phyloP scores from a whole-genome alignment of 35 echinoderm and acorn worm genomes.

The Strongylocentrotus purpuratus region DNA sequence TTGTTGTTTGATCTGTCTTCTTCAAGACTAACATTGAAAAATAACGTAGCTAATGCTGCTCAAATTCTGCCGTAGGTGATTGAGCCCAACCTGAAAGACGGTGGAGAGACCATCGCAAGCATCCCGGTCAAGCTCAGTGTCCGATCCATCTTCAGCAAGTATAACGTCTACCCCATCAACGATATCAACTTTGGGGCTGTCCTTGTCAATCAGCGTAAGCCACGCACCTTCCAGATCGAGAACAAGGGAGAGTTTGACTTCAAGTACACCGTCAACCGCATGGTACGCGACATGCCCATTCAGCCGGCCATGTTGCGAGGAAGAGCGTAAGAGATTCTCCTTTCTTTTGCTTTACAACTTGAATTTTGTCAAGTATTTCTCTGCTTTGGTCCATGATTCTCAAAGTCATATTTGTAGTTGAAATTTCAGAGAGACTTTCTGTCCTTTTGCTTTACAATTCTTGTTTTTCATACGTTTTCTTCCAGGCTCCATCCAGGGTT shows the following conservation, averaged over 20 bases:
- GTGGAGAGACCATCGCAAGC: slow-evolving; percentile 95
- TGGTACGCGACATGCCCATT: slow-evolving; percentile 71
- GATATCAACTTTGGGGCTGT: slow-evolving; percentile 98
- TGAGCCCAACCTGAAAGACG: slow-evolving; percentile 87
- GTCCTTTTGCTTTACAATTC: not conserved
- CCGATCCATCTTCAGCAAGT: slow-evolving; percentile 96
- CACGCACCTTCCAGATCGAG: slow-evolving; percentile 84
- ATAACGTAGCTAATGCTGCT: no score
- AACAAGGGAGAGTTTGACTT: slow-evolving; percentile 99
- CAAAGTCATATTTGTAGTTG: not conserved
- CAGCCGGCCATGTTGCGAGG: slow-evolving; percentile 77
- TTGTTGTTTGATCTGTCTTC: no score
- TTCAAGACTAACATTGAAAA: no score
- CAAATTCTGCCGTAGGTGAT: slow-evolving; percentile 66
- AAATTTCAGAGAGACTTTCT: not conserved
- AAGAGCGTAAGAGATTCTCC: slow-evolving; percentile 78
- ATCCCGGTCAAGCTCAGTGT: slow-evolving; percentile 98
- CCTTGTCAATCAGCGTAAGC: slow-evolving; percentile 81
- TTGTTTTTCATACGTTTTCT: no score
- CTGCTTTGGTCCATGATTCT: not conserved
- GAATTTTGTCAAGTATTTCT: not conserved
- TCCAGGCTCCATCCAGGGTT: no score
- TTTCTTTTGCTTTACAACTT: not conserved
- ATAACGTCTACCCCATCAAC: slow-evolving; percentile 87
- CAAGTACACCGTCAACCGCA: slow-evolving; percentile 90